Evolutionary conservation across 2,888 invertebrate genomes (phyloP), one percentile per base, ranked within the genome.

Genomic region (Meloe dianella): DNA sequence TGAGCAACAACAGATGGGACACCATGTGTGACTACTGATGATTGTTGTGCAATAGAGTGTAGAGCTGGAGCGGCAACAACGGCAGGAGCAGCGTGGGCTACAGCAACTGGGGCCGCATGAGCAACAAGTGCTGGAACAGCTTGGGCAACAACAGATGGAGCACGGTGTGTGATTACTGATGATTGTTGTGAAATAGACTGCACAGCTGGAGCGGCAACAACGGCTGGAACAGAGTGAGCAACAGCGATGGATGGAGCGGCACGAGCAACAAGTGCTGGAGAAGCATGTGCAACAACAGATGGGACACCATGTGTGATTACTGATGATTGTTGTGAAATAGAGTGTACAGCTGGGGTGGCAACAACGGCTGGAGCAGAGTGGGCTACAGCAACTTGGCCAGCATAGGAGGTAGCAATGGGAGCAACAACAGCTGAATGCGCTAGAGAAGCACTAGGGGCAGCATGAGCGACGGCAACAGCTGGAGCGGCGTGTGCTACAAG

Each of bases 401-500:
- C 27, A 29, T 27, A 24, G 29, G 63, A 57, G 6, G 35, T 14
- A 47, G 60, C 68, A 32, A 61, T 61, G 9, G 67, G 70, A 62
- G 70, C 70, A 24, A 22, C 24, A 60, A 58, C 59, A 30, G 63
- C 66, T n/a, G 62, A 32, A 57, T 57, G 57, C n/a, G 32, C 35
- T n/a, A n/a, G n/a, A 9, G 8, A 14, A 24, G 10, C 30, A 4
- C 22, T 27, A 7, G 54, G 61, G 14, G 54, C 54, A 54, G 54
- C 38, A 47, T 54, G 61, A 12, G 64, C 64, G 9, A 29, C 24
- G n/a, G 51, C 27, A n/a, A 35, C 6, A 12, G 63, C 61, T 3
- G 73, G 74, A 57, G 71, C 71, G 35, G 71, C 61, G 60, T 74
- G 67, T 27, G 74, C 74, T n/a, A 73, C 62, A 57, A 73, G 56